Evolutionary conservation across 2,797 vertebrate species (phyloP).

Genomic region (Dermochelys coriacea): DNA sequence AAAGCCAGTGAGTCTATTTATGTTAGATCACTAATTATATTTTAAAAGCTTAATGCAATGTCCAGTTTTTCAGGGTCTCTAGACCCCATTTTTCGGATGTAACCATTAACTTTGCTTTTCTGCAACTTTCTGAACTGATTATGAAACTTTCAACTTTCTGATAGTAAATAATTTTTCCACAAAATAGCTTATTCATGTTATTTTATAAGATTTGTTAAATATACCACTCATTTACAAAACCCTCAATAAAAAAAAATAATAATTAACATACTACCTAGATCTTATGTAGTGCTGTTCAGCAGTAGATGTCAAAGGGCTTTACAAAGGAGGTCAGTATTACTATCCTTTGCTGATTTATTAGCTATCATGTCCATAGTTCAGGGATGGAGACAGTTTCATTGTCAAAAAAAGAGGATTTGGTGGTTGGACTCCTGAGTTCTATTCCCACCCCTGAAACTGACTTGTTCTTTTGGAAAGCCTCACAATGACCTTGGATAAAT

Average conservation of each 20-base stretch:
- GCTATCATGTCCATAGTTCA: neutral
- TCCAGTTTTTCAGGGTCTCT: constrained; percentile 8
- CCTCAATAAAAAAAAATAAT: neutral
- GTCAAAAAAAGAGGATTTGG: neutral
- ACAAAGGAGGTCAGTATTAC: neutral
- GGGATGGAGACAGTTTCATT: neutral
- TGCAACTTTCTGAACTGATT: constrained; percentile 37
- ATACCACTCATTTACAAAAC: neutral
- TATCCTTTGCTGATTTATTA: neutral
- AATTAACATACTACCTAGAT: neutral
- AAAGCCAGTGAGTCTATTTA: constrained; percentile 79
- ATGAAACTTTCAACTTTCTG: constrained; percentile 19
- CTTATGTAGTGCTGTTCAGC: neutral
- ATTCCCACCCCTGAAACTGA: neutral
- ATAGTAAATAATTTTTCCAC: constrained; percentile 46
- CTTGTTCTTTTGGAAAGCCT: neutral
- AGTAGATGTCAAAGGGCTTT: neutral
- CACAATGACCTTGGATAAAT: neutral
- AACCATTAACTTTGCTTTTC: constrained; percentile 14
- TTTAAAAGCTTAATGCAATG: constrained; percentile 60
- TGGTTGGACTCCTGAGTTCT: neutral
- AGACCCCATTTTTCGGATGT: constrained; percentile 6
- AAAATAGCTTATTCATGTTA: constrained; percentile 62
- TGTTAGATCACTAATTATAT: constrained; percentile 77
- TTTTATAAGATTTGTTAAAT: constrained; percentile 17